These are phyloP conservation scores for Grammomys dolichurus DNA, from an alignment of 2,113 vertebrate species.

Conservation along the genomic window DNA sequence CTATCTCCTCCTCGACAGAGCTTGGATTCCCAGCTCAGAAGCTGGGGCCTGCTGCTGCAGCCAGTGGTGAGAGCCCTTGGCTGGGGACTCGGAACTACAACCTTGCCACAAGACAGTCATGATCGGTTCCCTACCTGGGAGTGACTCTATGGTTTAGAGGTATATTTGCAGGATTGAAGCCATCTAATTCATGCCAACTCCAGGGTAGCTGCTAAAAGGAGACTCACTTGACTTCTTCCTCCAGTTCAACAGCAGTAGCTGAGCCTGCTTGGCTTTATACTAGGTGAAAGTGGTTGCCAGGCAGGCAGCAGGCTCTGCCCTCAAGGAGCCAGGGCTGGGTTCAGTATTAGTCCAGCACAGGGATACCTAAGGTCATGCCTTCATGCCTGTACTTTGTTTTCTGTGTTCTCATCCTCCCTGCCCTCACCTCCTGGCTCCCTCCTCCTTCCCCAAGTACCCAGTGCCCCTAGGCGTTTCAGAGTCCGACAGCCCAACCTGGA, in stretches of 20 bases:
- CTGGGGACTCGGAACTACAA: not conserved
- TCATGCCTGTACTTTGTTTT: constrained; percentile 78
- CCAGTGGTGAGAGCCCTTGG: not conserved
- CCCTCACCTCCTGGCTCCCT: constrained; percentile 67
- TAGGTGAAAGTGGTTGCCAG: not conserved
- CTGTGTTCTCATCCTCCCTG: constrained; percentile 70
- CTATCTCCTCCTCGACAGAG: not conserved
- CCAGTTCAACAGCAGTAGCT: not conserved
- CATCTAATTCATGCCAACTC: not conserved
- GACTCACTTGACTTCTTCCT: not conserved
- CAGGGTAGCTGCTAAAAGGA: not conserved
- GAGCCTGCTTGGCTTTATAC: not conserved
- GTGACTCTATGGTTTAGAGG: not conserved
- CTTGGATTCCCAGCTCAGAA: not conserved
- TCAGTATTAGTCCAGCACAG: not conserved
- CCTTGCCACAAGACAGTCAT: not conserved
- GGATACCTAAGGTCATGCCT: constrained; percentile 12
- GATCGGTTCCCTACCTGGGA: not conserved
- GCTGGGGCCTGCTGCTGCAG: not conserved
- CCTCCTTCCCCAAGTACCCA: constrained; percentile 92
- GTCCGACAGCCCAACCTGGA: constrained; percentile 92
- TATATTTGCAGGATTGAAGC: not conserved
- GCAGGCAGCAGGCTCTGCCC: not conserved
- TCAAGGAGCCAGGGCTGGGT: not conserved
- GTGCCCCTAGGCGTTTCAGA: constrained; percentile 92